phyloP scores from a whole-genome alignment of 2,888 invertebrate species.

The Pteria penguin region DNA sequence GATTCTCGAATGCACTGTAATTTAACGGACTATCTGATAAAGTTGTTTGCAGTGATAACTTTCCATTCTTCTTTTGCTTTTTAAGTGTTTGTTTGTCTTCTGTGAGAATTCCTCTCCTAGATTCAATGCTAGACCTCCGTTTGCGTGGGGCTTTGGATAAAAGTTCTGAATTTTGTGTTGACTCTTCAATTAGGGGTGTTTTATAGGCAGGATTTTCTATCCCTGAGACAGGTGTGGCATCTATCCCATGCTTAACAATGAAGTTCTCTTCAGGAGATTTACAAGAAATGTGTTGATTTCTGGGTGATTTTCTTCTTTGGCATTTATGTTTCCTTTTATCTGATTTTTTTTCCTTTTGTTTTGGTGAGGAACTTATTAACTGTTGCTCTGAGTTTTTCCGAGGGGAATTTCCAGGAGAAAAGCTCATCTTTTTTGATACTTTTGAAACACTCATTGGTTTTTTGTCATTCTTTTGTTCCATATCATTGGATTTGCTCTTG shows the following conservation, averaged over 20 bases:
- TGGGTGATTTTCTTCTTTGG: background rate
- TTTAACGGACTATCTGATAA: no score
- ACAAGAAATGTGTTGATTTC: background rate
- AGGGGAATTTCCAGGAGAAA: no score
- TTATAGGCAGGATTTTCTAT: no score
- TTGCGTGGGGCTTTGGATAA: slow-evolving; percentile 54
- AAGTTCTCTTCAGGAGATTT: background rate
- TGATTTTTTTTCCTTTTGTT: background rate
- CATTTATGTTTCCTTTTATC: background rate
- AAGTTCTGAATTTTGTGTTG: slow-evolving; percentile 37
- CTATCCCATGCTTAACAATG: background rate
- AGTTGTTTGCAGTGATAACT: no score
- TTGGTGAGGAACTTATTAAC: background rate
- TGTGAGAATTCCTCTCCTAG: background rate
- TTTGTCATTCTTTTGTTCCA: no score
- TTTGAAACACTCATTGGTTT: no score
- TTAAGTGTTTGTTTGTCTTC: background rate
- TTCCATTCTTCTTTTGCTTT: no score
- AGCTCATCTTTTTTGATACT: no score
- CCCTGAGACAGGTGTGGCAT: background rate
- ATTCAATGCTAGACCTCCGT: slow-evolving; percentile 8
- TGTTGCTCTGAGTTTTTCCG: no score
- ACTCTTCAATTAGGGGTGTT: slow-evolving; percentile 59
- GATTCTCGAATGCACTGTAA: no score
- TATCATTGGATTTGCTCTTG: no score